phyloP scores from a whole-genome alignment of 2,888 invertebrate species.

The Drosophila robusta region DNA sequence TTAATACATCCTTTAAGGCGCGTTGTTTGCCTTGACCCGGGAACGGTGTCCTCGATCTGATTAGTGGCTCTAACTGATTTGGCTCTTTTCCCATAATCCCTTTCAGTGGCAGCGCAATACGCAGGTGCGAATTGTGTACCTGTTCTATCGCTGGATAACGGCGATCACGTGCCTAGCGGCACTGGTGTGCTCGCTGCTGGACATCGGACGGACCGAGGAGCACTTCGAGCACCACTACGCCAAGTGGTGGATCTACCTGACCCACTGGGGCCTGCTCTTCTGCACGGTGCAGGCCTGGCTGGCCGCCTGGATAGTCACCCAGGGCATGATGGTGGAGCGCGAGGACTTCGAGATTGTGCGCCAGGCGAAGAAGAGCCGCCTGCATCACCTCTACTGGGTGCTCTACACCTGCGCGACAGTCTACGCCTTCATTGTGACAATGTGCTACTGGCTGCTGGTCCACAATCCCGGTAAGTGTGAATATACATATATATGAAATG shows the following conservation, averaged over 20 bases:
- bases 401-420: constrained; percentile 85
- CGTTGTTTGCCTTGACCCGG: too few species aligned
- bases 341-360: constrained; percentile 85
- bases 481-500: too few species aligned
- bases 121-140: constrained; percentile 85
- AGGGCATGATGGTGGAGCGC: constrained; percentile 86
- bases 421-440: constrained; percentile 85
- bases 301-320: constrained; percentile 85
- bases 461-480: constrained; percentile 90
- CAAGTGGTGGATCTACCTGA: constrained; percentile 85
- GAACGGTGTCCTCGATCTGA: too few species aligned
- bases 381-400: constrained; percentile 85
- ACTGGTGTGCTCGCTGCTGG: constrained; percentile 84
- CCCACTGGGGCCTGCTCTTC: constrained; percentile 85
- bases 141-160: constrained; percentile 85
- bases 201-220: constrained; percentile 85
- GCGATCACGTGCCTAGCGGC: constrained; percentile 85
- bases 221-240: constrained; percentile 85
- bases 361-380: constrained; percentile 84
- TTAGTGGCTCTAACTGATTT: too few species aligned
- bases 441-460: constrained; percentile 86
- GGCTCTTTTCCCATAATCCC: neutral
- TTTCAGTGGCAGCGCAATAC: constrained; percentile 85
- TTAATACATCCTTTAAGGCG: too few species aligned
- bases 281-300: constrained; percentile 85